Evolutionary conservation across 2,888 invertebrate genomes (phyloP), one percentile per base, ranked within the genome.

Genomic region (Ectemnius continuus): DNA sequence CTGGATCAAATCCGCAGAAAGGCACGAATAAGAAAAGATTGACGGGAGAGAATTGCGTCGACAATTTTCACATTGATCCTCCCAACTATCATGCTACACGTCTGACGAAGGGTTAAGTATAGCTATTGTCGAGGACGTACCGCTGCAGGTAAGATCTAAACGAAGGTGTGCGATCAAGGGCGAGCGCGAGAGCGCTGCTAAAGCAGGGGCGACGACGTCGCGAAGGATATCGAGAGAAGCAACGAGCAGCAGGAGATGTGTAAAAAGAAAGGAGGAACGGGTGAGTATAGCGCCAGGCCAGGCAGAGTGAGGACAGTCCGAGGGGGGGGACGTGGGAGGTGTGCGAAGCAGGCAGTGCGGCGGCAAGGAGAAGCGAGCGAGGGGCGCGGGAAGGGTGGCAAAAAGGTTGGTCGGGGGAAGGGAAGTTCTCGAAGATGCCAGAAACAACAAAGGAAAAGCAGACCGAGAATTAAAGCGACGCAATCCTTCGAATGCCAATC

Each of bases 241-340:
- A 8, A 4, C 11, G 23, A 62, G 48, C 23, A 26, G 48, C 48
- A 48, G 45, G 13, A 67, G 23, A 11, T 23, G 28, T 46, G 58
- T 6, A 61, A 66, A 20, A 67, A 67, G 67, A 61, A 45, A 18
- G 61, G 73, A 26, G 20, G 46, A 11, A 65, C 20, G 26, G 61
- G 16, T 47, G 47, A 75, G 72, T 68, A 56, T 60, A 46, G 59
- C 67, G 16, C 18, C 13, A 28, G 5, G 45, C 3, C 46, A 69
- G 26, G 11, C 11, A 4, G n/a, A 47, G 48, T 23, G 16, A 14
- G 48, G 23, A n/a, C 36, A 23, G 11, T 11, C 13, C 13, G 14
- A 26, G 59, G 36, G 59, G 14, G 26, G 60, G 36, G 60, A 60
- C 28, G n/a, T 52, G 36, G 28, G 23, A 59, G 28, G 59, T 14